Base-by-base conservation (phyloP, 2,888 invertebrate genomes). In the Cryptus armator region DNA sequence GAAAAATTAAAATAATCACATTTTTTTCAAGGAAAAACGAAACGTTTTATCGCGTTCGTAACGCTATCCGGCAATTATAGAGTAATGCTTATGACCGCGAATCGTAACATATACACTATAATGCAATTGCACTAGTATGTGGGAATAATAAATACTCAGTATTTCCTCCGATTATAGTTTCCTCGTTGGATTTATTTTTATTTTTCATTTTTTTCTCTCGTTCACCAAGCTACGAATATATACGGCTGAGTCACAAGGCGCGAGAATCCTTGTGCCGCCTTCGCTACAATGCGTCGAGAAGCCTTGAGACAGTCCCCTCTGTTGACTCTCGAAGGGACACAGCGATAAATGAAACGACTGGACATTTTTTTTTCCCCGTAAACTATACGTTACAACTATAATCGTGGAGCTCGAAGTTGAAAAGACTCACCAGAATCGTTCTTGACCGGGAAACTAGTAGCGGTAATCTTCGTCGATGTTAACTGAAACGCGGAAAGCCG, bases 231-330 rank as follows among this genome's bases (percentile, higher is more conserved):
- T 29, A 80, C 70, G 12, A 37, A 62, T 44, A 62, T 14, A 62
- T 29, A 46, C 43, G 70, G 75, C 64, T 83, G 83, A 75, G 70
- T 75, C 70, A 80, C 44, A 46, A 70, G 46, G 16, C 72, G 59
- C 56, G 68, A 68, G 75, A 71, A 75, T 80, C 75, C 83, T 83
- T 79, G 79, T 83, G 64, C 70, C 79, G 51, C 44, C 64, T 83
- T 74, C 32, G 64, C 51, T 68, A 62, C 62, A 62, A 78, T 74
- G 72, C 78, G 29, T 71, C 64, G 71, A 64, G 46, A 64, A 62
- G 70, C 83, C 83, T 83, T 83, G 83, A 75, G 70, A 79, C 75
- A 56, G 2, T 48, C 32, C 62, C 14, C 32, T 12, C 62, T 29
- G 62, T 32, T 14, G 7, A 62, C 29, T 62, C 62, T 14, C 32